Conservation (phyloP, 2,888 invertebrate species). For the Leucania comma region DNA sequence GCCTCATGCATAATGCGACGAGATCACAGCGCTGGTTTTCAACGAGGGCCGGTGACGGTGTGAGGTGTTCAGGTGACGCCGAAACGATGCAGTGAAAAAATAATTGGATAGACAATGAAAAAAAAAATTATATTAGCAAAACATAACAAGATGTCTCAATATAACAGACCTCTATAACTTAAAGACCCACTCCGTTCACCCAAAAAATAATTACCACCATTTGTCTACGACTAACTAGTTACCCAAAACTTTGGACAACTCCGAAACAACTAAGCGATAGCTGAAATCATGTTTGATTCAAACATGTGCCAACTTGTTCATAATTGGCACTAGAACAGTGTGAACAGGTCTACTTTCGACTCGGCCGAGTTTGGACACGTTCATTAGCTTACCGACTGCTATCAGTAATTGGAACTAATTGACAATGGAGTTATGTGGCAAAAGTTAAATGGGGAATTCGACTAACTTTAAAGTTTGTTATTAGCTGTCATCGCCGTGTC, state of each 20-base stretch:
- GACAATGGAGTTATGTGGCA: slow-evolving; percentile 32
- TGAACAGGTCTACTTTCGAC: slow-evolving; percentile 56
- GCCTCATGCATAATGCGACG: no score
- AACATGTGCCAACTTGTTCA: slow-evolving; percentile 57
- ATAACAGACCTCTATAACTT: not conserved
- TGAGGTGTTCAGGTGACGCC: no score
- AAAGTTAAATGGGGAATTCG: slow-evolving; percentile 10
- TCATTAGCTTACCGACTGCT: slow-evolving; percentile 48
- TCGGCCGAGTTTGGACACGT: slow-evolving; percentile 54
- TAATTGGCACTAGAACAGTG: slow-evolving; percentile 54
- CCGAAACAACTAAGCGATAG: slow-evolving; percentile 51
- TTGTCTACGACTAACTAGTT: slow-evolving; percentile 40
- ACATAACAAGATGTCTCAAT: not conserved
- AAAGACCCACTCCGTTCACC: not conserved
- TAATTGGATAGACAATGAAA: no score
- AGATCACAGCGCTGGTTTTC: no score
- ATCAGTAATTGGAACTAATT: slow-evolving; percentile 50
- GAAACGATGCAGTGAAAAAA: no score
- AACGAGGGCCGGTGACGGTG: no score
- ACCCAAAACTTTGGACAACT: slow-evolving; percentile 50
- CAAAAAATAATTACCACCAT: slow-evolving; percentile 40
- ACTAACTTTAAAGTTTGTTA: not conserved
- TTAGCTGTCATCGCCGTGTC: not conserved
- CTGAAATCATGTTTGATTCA: slow-evolving; percentile 60
- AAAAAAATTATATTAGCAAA: no score